A percentile compares a stretch with the other conserved stretches of the same genome.
Conservation (phyloP, 2,888 invertebrate species). For the Molorchus minor region DNA sequence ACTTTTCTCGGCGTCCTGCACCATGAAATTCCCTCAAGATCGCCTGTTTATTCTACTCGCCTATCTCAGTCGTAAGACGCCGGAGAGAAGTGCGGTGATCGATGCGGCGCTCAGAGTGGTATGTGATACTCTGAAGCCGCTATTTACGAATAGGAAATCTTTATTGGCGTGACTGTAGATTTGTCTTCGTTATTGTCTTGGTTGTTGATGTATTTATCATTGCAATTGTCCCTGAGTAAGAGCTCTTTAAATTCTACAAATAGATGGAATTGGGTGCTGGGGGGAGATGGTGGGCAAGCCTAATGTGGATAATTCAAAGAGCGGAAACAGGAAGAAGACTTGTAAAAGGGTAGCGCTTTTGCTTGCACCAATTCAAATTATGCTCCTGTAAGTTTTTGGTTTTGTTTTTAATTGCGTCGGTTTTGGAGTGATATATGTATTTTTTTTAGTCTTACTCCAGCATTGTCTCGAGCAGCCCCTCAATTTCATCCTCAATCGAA, state of each 20-base stretch:
- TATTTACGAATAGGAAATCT: conserved; percentile 48
- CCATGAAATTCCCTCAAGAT: conserved; percentile 84
- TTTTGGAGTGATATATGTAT: neutral
- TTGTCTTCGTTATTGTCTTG: conserved; percentile 77
- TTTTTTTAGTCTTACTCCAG: conserved; percentile 14
- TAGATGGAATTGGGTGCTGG: conserved; percentile 92
- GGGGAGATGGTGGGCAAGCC: conserved; percentile 72
- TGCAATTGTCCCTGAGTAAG: conserved; percentile 69
- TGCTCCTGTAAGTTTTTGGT: conserved; percentile 28
- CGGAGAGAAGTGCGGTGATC: conserved; percentile 71
- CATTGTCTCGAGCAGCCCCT: conserved; percentile 29
- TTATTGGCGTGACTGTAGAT: conserved; percentile 70
- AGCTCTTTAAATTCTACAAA: conserved; percentile 50
- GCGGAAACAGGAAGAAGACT: conserved; percentile 70
- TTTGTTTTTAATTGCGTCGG: too few species aligned
- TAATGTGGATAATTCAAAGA: conserved; percentile 57
- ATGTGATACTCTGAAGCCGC: conserved; percentile 67
- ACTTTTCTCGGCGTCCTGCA: conserved; percentile 82
- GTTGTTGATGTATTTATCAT: conserved; percentile 78
- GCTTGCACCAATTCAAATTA: conserved; percentile 36
- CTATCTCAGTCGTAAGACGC: conserved; percentile 85
- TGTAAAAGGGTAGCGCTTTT: conserved; percentile 72
- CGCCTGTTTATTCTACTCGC: conserved; percentile 87
- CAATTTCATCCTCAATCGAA: conserved; percentile 37
- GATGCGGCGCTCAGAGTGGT: conserved; percentile 71